phyloP scores from a whole-genome alignment of 2,797 vertebrate genomes.

The Helostoma temminkii region DNA sequence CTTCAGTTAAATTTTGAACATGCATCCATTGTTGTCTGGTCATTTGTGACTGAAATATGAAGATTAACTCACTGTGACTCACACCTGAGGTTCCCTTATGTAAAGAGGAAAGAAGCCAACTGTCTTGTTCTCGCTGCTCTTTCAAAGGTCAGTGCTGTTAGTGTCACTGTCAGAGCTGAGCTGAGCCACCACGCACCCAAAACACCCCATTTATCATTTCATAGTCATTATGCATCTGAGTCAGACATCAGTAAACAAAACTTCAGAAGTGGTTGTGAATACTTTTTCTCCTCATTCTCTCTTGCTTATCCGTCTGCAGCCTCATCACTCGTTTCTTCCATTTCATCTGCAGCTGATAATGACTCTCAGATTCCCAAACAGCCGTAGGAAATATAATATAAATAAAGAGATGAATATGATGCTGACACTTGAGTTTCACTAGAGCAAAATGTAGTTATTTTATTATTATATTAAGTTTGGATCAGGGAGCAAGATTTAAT shows the following conservation, averaged over 20 bases:
- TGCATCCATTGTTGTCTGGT: neutral
- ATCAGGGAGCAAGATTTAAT: no score
- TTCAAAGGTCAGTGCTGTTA: constrained; percentile 25
- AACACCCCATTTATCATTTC: constrained; percentile 27
- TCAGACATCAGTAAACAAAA: constrained; percentile 42
- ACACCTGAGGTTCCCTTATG: neutral
- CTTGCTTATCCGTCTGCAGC: constrained; percentile 21
- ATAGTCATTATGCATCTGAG: constrained; percentile 31
- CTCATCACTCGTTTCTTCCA: constrained; percentile 31
- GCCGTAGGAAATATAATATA: constrained; percentile 20
- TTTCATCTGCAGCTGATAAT: constrained; percentile 37
- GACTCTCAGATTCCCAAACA: constrained; percentile 24
- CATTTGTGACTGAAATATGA: neutral
- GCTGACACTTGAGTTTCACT: neutral
- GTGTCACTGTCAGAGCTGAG: neutral
- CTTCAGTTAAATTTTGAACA: neutral
- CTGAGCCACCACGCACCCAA: neutral
- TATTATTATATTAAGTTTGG: no score
- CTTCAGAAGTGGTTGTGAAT: constrained; percentile 7
- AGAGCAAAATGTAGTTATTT: neutral
- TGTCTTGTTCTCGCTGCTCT: neutral
- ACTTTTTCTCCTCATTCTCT: constrained; percentile 24
- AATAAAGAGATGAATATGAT: constrained; percentile 28
- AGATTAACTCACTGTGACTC: constrained; percentile 8
- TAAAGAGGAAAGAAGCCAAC: neutral